Conservation (phyloP, 2,113 vertebrate genomes). For the Phrynosoma platyrhinos region DNA sequence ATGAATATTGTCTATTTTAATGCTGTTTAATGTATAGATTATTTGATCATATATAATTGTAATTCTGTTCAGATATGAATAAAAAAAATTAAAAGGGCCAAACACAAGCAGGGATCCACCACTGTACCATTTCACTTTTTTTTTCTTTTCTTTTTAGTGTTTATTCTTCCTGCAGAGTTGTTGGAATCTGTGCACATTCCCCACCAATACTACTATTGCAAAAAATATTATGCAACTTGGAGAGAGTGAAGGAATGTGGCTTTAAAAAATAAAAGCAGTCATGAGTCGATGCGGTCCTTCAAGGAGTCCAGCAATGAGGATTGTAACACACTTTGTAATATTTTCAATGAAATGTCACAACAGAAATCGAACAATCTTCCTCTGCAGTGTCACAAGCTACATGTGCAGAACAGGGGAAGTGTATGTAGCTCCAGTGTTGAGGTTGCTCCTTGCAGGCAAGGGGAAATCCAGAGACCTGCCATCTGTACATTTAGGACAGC, state of each 20-base stretch:
- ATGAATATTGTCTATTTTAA: slow-evolving; percentile 20
- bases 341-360: background rate
- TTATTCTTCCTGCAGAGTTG: background rate
- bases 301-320: background rate
- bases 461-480: background rate
- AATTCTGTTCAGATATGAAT: slow-evolving; percentile 18
- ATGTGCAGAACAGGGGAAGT: background rate
- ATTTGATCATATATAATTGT: slow-evolving; percentile 23
- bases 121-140: background rate
- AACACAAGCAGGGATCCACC: background rate
- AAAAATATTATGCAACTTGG: background rate
- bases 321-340: background rate
- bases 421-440: no score
- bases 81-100: slow-evolving; percentile 12
- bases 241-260: background rate
- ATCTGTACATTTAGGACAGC: background rate
- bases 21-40: slow-evolving; percentile 29
- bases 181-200: background rate
- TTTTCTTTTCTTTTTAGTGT: background rate
- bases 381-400: background rate
- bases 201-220: background rate
- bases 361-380: background rate
- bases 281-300: background rate
- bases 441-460: background rate
- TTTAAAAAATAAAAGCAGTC: background rate